Evolutionary conservation across 2,797 vertebrate species (phyloP).

Genomic region (Picus viridis): DNA sequence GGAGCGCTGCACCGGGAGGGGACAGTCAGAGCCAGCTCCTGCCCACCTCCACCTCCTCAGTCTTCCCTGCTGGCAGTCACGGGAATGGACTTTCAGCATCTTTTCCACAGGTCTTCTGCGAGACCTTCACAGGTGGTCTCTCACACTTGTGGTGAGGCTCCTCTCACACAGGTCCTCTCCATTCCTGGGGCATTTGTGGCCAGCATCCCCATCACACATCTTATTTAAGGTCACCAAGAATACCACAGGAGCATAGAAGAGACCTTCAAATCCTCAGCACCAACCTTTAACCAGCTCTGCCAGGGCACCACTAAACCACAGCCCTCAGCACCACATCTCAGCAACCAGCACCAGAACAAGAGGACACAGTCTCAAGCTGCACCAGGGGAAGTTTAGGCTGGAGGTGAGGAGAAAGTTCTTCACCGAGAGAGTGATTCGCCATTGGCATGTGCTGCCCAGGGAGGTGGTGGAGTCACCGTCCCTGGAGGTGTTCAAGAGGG

Average conservation of each 20-base stretch:
- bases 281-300: too few relatives aligned
- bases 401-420: too few relatives aligned
- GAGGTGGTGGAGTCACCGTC: too few relatives aligned
- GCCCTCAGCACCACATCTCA: too few relatives aligned
- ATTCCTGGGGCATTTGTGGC: neutral
- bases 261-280: too few relatives aligned
- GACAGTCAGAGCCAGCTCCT: neutral
- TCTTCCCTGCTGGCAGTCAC: neutral
- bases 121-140: neutral
- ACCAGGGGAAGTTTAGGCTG: too few relatives aligned
- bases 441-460: too few relatives aligned
- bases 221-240: neutral
- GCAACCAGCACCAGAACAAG: too few relatives aligned
- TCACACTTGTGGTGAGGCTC: neutral
- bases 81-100: neutral
- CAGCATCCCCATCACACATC: neutral
- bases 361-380: too few relatives aligned
- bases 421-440: too few relatives aligned
- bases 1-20: neutral
- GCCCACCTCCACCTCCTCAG: neutral
- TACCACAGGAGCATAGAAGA: neutral
- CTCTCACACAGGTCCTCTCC: neutral
- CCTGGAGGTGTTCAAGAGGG: too few relatives aligned
- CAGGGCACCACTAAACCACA: too few relatives aligned
- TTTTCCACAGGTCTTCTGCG: neutral